phyloP scores from a whole-genome alignment of 2,113 vertebrate species.

The Ranitomeya variabilis region DNA sequence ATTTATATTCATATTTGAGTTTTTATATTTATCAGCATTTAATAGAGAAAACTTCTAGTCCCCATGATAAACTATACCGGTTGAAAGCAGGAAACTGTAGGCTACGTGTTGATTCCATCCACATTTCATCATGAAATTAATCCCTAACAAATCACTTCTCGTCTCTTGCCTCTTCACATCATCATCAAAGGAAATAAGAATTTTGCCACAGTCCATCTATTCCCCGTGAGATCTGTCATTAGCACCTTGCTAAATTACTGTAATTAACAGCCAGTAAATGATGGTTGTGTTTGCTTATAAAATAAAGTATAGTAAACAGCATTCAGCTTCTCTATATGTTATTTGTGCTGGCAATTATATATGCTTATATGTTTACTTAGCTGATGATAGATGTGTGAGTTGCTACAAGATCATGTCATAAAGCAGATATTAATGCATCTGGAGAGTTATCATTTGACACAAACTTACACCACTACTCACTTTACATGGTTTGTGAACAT shows the following conservation, averaged over 20 bases:
- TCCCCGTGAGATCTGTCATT: slow-evolving; percentile 44
- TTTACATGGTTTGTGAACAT: neutral
- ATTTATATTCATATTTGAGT: neutral
- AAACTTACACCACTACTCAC: neutral
- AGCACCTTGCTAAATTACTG: slow-evolving; percentile 40
- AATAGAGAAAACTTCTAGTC: neutral
- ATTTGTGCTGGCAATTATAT: neutral
- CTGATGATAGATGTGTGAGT: neutral
- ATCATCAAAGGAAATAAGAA: slow-evolving; percentile 49
- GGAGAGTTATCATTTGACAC: neutral
- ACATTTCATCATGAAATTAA: slow-evolving; percentile 17
- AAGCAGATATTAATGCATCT: neutral
- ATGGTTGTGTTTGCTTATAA: slow-evolving; percentile 1
- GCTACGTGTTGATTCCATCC: slow-evolving; percentile 14
- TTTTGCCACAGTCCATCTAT: slow-evolving; percentile 44
- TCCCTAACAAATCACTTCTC: slow-evolving; percentile 51
- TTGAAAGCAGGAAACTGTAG: neutral
- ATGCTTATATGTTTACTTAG: neutral
- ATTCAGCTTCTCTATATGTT: neutral
- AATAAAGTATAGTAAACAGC: slow-evolving; percentile 26
- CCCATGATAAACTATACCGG: neutral
- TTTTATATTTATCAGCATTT: neutral
- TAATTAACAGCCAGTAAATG: slow-evolving; percentile 31
- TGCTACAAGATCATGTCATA: neutral
- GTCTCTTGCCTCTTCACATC: slow-evolving; percentile 49